Conservation (phyloP, 2,797 vertebrate species). For the Nannoperca obscura region DNA sequence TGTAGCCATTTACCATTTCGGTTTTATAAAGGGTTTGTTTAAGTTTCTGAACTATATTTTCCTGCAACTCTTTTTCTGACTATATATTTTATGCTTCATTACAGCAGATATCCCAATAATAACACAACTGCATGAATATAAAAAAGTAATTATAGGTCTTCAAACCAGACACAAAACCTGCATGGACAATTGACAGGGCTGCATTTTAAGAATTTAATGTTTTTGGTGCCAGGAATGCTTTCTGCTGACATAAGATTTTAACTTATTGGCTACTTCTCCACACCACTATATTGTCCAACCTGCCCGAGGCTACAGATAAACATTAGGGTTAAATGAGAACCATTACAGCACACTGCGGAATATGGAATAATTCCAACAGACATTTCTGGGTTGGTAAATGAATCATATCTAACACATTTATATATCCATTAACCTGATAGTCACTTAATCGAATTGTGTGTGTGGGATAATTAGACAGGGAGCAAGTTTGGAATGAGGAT, state of each 20-base stretch:
- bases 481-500: constrained; percentile 23
- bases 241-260: constrained; percentile 8
- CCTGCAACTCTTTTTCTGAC: neutral
- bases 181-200: no score
- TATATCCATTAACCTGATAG: constrained; percentile 64
- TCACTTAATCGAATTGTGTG: constrained; percentile 47
- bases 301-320: constrained; percentile 36
- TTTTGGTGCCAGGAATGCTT: neutral
- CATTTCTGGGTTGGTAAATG: constrained; percentile 66
- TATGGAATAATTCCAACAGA: constrained; percentile 55
- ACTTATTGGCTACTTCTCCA: constrained; percentile 14
- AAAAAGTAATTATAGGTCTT: neutral
- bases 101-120: neutral
- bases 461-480: constrained; percentile 44
- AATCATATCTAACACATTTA: constrained; percentile 57
- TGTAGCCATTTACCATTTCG: no score
- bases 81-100: neutral
- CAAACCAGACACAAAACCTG: no score
- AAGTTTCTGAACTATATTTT: neutral
- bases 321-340: constrained; percentile 53
- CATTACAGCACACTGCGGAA: constrained; percentile 20
- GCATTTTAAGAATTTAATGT: constrained; percentile 3
- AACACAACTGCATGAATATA: neutral
- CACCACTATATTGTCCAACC: neutral
- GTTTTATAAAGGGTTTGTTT: no score